phyloP scores from a whole-genome alignment of 2,113 vertebrate genomes.

The Zingel zingel region DNA sequence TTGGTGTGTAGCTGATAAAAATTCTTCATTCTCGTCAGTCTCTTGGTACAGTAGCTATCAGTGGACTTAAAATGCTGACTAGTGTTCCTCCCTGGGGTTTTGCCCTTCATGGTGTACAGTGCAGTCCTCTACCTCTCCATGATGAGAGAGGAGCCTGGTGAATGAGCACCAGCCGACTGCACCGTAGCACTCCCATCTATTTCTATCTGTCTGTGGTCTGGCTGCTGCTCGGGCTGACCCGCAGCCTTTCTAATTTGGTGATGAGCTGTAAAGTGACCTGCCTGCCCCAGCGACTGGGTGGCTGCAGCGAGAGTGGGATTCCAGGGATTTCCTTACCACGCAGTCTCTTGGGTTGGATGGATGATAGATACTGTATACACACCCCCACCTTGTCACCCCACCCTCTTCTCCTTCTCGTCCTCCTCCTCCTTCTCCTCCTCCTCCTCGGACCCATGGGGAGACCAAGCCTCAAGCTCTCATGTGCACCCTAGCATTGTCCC shows the following conservation, averaged over 20 bases:
- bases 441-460: conserved; percentile 60
- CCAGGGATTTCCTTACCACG: conserved; percentile 79
- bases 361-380: conserved; percentile 62
- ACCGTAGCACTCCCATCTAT: conserved; percentile 55
- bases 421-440: conserved; percentile 17
- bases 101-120: conserved; percentile 4
- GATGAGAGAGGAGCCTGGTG: conserved; percentile 37
- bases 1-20: background rate
- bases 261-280: conserved; percentile 85
- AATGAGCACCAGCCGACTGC: conserved; percentile 44
- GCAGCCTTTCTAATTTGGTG: conserved; percentile 79
- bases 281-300: conserved; percentile 50
- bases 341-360: conserved; percentile 49
- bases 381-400: conserved; percentile 28
- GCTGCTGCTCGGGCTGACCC: conserved; percentile 57
- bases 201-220: conserved; percentile 64
- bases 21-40: background rate
- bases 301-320: conserved; percentile 70
- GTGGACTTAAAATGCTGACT: conserved; percentile 22
- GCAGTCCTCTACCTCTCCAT: conserved; percentile 16
- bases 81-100: conserved; percentile 35
- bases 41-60: background rate
- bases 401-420: background rate
- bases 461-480: conserved; percentile 49
- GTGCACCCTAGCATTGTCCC: conserved; percentile 73